Evolutionary conservation across 2,888 invertebrate species (phyloP), one percentile per base, ranked within the genome.

Genomic region (Thysanoteuthis rhombus): DNA sequence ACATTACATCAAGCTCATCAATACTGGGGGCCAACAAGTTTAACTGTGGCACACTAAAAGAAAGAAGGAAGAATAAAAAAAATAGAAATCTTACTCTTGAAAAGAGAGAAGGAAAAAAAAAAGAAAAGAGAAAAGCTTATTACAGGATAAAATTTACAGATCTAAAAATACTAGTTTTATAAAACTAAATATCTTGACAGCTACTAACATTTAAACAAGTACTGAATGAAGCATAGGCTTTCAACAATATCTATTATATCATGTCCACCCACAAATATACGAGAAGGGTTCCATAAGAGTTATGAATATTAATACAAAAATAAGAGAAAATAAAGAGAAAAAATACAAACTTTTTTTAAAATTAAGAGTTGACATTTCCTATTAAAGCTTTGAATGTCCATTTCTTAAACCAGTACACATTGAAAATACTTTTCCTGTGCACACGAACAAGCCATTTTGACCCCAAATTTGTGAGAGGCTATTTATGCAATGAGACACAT

Each of bases 1-100:
- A 93, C 92, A 93, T 94, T 94, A 91, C 94, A 93, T 94, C 94
- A 93, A 92, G 89, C 89, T 92, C 90, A 92, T 93, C 90, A 89
- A 42, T 42, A 90, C 52, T 28, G 92, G 92, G 93, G 90, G 90
- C 58, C 40, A 92, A 94, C 91, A 42, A 38, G 89, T 93, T 93
- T 94, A 93, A 92, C 91, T 45, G 75, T 45, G 92, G 92, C 40
- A 75, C 47, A 52, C 92, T 92, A 45, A 40, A 28, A 58, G 42
- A 8, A 28, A 8, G 28, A 32, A 28, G 32, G 6, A 28, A 32
- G 5, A 42, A 42, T 58, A 58, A n/a, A n/a, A n/a, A n/a, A n/a
- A n/a, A n/a, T n/a, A n/a, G n/a, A n/a, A n/a, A n/a, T n/a, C 28
- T 58, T 58, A 58, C 58, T 58, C 28, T 58, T 58, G 58, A 42